Conservation (phyloP, 2,113 vertebrate genomes). For the Gymnorhina tibicen region DNA sequence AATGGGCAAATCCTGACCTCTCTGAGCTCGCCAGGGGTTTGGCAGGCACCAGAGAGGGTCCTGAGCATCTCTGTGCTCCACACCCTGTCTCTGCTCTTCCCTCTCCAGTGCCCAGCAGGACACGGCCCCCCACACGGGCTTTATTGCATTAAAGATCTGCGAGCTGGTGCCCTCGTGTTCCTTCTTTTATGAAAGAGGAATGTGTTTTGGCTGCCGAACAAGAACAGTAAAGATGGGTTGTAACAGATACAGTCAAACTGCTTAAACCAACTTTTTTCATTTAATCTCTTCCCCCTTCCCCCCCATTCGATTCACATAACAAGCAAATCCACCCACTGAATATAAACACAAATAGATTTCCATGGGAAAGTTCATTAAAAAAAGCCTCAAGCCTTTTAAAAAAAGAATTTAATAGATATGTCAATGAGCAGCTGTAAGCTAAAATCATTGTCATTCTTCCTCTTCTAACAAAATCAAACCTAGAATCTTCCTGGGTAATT, state of each 20-base stretch:
- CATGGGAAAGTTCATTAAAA: slow-evolving; percentile 37
- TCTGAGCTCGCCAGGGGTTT: not conserved
- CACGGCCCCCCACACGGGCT: not conserved
- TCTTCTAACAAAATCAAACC: not conserved
- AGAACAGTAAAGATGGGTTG: slow-evolving; percentile 21
- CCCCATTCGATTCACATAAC: not conserved
- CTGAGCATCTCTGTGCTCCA: not conserved
- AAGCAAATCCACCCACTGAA: slow-evolving; percentile 32
- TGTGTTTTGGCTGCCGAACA: slow-evolving; percentile 34
- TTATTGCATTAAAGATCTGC: not conserved
- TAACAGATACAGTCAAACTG: slow-evolving; percentile 20
- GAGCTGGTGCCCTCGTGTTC: slow-evolving; percentile 19
- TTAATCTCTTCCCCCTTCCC: not conserved
- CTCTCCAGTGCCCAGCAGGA: not conserved
- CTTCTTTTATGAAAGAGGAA: slow-evolving; percentile 13
- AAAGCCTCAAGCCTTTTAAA: not conserved
- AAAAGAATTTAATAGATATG: not conserved
- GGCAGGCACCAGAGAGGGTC: not conserved
- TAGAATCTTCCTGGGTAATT: not conserved
- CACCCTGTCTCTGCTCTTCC: not conserved
- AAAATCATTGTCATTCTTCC: not conserved
- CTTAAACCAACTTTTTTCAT: slow-evolving; percentile 6
- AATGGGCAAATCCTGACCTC: not conserved
- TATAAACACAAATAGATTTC: slow-evolving; percentile 41
- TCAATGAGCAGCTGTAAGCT: not conserved